Evolutionary conservation across 2,888 invertebrate genomes (phyloP), one percentile per base, ranked within the genome.

Genomic region (Hydrotaea diabolus): DNA sequence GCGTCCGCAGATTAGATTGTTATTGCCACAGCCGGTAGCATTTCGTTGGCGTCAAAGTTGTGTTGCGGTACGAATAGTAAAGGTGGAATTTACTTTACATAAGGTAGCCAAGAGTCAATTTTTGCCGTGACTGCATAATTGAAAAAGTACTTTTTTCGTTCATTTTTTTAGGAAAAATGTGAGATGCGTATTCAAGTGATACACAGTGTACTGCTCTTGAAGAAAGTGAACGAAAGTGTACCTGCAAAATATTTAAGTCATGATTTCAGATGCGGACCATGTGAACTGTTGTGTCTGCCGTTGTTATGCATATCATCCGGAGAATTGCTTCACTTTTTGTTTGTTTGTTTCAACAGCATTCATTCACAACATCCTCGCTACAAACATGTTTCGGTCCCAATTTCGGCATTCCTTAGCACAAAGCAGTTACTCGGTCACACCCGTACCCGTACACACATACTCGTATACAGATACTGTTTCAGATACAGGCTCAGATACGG

Each of bases 261-360:
- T 17, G 31, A 62, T 26, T 62, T 62, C 13, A n/a, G 36, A 62
- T 62, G 31, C 62, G n/a, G 31, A 1, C 36, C 15, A 62, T 15
- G n/a, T 8, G 31, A 17, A 13, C 15, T 59, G 59, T 59, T 26
- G 13, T 59, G 13, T 8, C 21, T 55, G 55, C 21, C 9, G 59
- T n/a, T 49, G n/a, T 49, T 62, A 9, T 23, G 26, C 59, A 26
- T 19, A 26, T 59, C 59, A 59, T 59, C 2, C 59, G 11, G 5
- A 59, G 23, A 59, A 59, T 36, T 31, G 62, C 31, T 36, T 2
- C 3, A 8, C 43, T 8, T 11, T 62, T 13, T n/a, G n/a, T 31
- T 62, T 31, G 36, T 62, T 62, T 62, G 15, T 26, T 26, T 23
- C 59, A 59, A 59, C 59, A 26, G 15, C 59, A 59, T 59, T 62